Percentiles rank a stretch among this genome's conserved stretches.
Conservation (phyloP, 2,113 vertebrate species). For the Eupsittula cactorum region DNA sequence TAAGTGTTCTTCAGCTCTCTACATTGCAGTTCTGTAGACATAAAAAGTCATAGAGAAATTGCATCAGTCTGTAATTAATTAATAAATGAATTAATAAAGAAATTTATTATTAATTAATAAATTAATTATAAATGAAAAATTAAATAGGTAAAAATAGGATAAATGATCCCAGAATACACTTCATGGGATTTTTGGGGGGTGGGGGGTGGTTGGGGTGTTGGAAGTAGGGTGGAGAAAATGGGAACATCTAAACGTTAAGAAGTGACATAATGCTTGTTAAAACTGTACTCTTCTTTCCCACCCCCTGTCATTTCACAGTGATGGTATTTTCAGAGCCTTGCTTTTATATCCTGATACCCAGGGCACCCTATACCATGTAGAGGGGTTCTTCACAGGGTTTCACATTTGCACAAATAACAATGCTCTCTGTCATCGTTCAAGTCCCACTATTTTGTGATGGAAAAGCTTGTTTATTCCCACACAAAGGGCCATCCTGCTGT, state of each 20-base stretch:
- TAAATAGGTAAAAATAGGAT: not conserved
- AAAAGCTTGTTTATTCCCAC: slow-evolving; percentile 33
- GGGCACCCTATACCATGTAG: not conserved
- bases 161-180: not conserved
- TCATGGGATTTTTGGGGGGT: fast-evolving
- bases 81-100: not conserved
- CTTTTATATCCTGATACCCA: not conserved
- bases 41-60: not conserved
- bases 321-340: not conserved
- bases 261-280: not conserved
- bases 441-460: not conserved
- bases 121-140: not conserved
- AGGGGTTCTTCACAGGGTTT: slow-evolving; percentile 6
- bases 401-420: slow-evolving; percentile 16
- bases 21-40: not conserved
- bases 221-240: not conserved
- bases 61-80: not conserved
- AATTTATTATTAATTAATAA: not conserved
- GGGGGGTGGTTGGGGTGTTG: not conserved
- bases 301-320: not conserved
- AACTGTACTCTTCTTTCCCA: not conserved
- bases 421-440: not conserved
- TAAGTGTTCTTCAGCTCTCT: not conserved
- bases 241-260: not conserved
- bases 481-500: slow-evolving; percentile 27